A percentile compares a stretch with the other conserved stretches of the same genome.
Conservation (phyloP, 2,797 vertebrate genomes). For the Peromyscus eremicus region DNA sequence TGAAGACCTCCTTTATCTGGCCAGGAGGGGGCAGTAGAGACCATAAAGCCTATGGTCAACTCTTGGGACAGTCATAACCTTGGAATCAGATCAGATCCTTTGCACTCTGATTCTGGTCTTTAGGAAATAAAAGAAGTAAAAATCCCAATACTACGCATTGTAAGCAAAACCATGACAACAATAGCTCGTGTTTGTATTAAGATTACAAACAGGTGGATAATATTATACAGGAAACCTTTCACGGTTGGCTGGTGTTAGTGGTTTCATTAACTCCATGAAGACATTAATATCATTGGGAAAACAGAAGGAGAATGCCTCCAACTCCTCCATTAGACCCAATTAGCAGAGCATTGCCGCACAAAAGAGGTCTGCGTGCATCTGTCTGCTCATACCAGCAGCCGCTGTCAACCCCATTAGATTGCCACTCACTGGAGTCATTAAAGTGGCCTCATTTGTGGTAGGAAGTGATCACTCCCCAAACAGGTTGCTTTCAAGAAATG, state of each 20-base stretch:
- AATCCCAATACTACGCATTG: not conserved
- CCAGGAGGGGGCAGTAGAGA: slow-evolving; percentile 73
- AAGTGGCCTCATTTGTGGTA: slow-evolving; percentile 36
- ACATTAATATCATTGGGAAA: slow-evolving; percentile 62
- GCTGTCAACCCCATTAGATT: not conserved
- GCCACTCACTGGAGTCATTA: not conserved
- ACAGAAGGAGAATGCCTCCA: slow-evolving; percentile 60
- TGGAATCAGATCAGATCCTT: slow-evolving; percentile 10
- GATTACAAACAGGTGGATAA: not conserved
- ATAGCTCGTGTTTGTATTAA: slow-evolving; percentile 25
- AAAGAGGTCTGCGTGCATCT: not conserved
- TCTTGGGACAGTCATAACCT: not conserved
- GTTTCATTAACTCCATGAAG: slow-evolving; percentile 72
- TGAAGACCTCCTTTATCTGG: not conserved
- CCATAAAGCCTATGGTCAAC: slow-evolving; percentile 47
- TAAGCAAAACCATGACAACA: not conserved
- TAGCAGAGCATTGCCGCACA: not conserved
- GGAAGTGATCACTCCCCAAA: not conserved
- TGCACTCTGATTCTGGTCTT: not conserved
- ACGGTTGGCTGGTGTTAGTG: not conserved
- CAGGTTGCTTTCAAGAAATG: slow-evolving; percentile 67
- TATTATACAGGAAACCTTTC: slow-evolving; percentile 29
- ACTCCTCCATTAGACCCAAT: slow-evolving; percentile 65
- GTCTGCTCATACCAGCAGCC: not conserved
- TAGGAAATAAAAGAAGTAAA: not conserved